A percentile compares a stretch with the other conserved stretches of the same genome.
Conservation (phyloP, 1,140 invertebrate species). For the Drosophila erecta region DNA sequence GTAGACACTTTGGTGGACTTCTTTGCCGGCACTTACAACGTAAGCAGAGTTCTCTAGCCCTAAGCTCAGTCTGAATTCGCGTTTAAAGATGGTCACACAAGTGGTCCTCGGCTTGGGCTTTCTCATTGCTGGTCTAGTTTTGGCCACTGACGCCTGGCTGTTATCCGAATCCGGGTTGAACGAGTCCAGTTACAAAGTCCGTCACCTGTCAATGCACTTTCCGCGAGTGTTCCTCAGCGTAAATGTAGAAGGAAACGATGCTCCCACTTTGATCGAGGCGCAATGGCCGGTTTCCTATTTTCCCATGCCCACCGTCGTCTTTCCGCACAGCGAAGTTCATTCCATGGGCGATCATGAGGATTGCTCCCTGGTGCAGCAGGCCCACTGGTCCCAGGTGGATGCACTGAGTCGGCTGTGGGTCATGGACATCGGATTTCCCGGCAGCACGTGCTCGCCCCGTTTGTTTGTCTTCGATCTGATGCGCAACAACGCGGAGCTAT, state of each 20-base stretch:
- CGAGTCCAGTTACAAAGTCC: slow-evolving; percentile 73
- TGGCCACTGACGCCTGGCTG: slow-evolving; percentile 33
- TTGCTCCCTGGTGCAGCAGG: slow-evolving; percentile 69
- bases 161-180: slow-evolving; percentile 61
- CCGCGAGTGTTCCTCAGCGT: slow-evolving; percentile 78
- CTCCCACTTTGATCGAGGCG: slow-evolving; percentile 75
- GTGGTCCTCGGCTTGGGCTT: slow-evolving; percentile 7
- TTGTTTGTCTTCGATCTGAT: slow-evolving; percentile 78
- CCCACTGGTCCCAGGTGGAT: slow-evolving; percentile 77
- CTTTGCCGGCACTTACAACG: slow-evolving; percentile 20
- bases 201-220: slow-evolving; percentile 74
- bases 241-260: slow-evolving; percentile 48
- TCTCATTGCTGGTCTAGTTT: slow-evolving; percentile 1
- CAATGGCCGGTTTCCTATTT: slow-evolving; percentile 75
- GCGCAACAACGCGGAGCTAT: slow-evolving; percentile 67
- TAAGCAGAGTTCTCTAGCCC: slow-evolving; percentile 19
- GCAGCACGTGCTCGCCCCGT: slow-evolving; percentile 56
- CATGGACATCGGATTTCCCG: slow-evolving; percentile 68
- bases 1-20: slow-evolving; percentile 32
- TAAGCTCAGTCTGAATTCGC: slow-evolving; percentile 35
- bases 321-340: slow-evolving; percentile 59
- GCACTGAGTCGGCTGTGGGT: slow-evolving; percentile 73
- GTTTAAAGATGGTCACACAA: slow-evolving; percentile 46
- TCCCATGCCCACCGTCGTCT: slow-evolving; percentile 64
- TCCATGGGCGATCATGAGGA: slow-evolving; percentile 49